phyloP scores from a whole-genome alignment of 1,140 invertebrate genomes.

The honey bee (Apis mellifera) region Amel_HAv3.1 CM009934.2:13384501-13385000 shows the following conservation, averaged over 20 bases:
- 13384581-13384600: not conserved
- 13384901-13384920: conserved; percentile 8
- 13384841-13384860: not conserved
- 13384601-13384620: conserved; percentile 3
- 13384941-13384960: conserved; percentile 39
- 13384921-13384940: conserved; percentile 41
- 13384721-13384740: not conserved
- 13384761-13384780: conserved; percentile 23
- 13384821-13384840: not conserved
- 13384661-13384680: conserved; percentile 22
- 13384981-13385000: conserved; percentile 1
- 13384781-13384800: conserved; percentile 10
- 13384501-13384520: not conserved
- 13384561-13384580: conserved; percentile 45
- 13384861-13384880: too few species aligned
- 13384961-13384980: not conserved
- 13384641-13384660: not conserved
- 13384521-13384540: conserved; percentile 48
- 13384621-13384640: conserved; percentile 6
- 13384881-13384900: conserved; percentile 5
- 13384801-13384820: not conserved
- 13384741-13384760: conserved; percentile 8
- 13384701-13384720: conserved; percentile 25
- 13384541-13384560: conserved; percentile 25
- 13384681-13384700: conserved; percentile 22